Percentiles rank a stretch among this genome's conserved stretches.
Conservation (phyloP, 2,888 invertebrate genomes). For the Nomada ruficornis region DNA sequence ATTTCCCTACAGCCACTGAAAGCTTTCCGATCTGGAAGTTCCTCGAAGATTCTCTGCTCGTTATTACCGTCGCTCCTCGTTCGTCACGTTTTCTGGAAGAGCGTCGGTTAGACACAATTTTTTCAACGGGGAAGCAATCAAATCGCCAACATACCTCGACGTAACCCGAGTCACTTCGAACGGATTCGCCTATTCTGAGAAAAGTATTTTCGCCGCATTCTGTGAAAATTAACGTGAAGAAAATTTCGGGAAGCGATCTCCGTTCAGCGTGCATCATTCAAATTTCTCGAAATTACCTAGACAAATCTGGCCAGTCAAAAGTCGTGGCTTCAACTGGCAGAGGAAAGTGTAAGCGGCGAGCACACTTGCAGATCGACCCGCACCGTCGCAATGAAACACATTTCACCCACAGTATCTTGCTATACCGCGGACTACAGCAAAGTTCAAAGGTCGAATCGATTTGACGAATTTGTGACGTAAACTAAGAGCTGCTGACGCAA, state of each 20-base stretch:
- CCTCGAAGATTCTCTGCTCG: background rate
- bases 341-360: background rate
- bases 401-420: background rate
- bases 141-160: background rate
- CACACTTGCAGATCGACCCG: background rate
- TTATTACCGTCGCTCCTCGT: slow-evolving; percentile 17
- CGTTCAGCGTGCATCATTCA: too few species aligned
- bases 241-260: too few species aligned
- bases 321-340: background rate
- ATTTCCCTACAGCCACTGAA: background rate
- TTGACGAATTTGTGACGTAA: slow-evolving; percentile 39
- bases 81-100: background rate
- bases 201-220: too few species aligned
- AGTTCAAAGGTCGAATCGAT: slow-evolving; percentile 39
- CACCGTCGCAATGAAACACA: background rate
- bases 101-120: background rate
- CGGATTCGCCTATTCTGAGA: too few species aligned
- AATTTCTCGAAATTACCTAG: background rate
- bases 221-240: too few species aligned
- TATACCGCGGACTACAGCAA: background rate
- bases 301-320: background rate
- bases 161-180: too few species aligned
- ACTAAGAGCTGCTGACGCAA: slow-evolving; percentile 24
- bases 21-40: background rate
- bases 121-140: background rate